Evolutionary conservation across 2,113 vertebrate species (phyloP), one percentile per base, ranked within the genome.

Genomic region (Percina caprodes): DNA sequence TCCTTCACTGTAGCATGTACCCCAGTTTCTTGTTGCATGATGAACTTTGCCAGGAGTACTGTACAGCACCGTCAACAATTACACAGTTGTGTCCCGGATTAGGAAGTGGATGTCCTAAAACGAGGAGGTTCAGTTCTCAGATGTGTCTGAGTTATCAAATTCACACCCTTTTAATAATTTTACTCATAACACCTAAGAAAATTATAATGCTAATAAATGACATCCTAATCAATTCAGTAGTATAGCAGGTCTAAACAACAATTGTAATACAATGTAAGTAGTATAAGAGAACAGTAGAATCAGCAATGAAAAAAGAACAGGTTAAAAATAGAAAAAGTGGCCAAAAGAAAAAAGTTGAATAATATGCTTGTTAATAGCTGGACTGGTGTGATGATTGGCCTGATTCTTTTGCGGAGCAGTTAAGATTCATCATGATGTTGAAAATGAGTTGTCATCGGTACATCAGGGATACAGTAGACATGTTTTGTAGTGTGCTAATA

Each of bases 1-100:
- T 19, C 83, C 86, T 74, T 94, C 92, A 80, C 91, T 93, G 86
- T 96, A 96, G 86, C 97, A 98, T 94, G 74, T 98, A 98, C 24
- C 96, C 97, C 13, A 96, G 91, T 88, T 89, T 96, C 86, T 95
- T 94, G 24, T 56, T 85, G 42, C 97, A 98, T 74, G 91, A 90
- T 48, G 86, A 74, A 76, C 86, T 97, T 85, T 97, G 95, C 97
- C 97, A 98, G 52, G 95, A 95, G 16, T 73, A 83, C 30, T 33
- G 52, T 82, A 94, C 94, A 42, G 75, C 87, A 18, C 95, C 92
- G 85, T 95, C 95, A 35, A 97, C 52, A 11, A 92, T 84, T 69
- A 89, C 97, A 79, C 97, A 98, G 67, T 77, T 94, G 73, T 93
- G 93, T 39, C 95, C 96, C 42, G 96, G 95, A 63, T 94, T 92